Evolutionary conservation across 2,888 invertebrate genomes (phyloP), one percentile per base, ranked within the genome.

Genomic region (Hirtodrosophila histrioides): DNA sequence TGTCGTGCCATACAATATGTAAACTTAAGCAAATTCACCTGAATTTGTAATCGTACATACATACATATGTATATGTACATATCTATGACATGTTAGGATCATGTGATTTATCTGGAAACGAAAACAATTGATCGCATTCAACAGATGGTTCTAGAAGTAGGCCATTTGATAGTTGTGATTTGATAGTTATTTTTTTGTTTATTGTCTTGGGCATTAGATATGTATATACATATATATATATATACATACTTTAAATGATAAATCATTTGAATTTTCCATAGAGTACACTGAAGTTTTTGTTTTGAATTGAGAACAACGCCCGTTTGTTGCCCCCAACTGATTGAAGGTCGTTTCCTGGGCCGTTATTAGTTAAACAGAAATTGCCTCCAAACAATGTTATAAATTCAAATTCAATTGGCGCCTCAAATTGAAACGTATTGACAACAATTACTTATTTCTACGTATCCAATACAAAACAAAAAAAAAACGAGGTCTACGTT

Each of bases 361-460:
- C 57, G 41, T 67, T 75, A 70, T 70, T 75, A 31, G 31, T 31
- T 31, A 67, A 74, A 67, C 40, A 39, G 36, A 62, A 60, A 54
- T 63, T 51, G 61, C 33, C 37, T 64, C 35, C 36, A 60, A 67
- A 58, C 68, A 72, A 68, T 64, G 55, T 67, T 73, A 69, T 66
- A 64, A 60, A 68, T 75, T 75, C 46, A 56, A 76, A 78, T 67
- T 78, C 80, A 79, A 78, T 78, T 79, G 80, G 57, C 58, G 64
- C 65, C 56, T 53, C 58, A 64, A 78, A 78, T 78, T 79, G 73
- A 79, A 80, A 65, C 31, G 77, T 76, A 79, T 76, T 78, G 80
- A 53, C 69, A 69, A 76, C 80, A 78, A 78, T 78, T 79, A 76
- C 62, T 65, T 48, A 33, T 55, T 11, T 45, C 40, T 7, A 53